Conservation (phyloP, 2,113 vertebrate genomes). For the Zosterops borbonicus region DNA sequence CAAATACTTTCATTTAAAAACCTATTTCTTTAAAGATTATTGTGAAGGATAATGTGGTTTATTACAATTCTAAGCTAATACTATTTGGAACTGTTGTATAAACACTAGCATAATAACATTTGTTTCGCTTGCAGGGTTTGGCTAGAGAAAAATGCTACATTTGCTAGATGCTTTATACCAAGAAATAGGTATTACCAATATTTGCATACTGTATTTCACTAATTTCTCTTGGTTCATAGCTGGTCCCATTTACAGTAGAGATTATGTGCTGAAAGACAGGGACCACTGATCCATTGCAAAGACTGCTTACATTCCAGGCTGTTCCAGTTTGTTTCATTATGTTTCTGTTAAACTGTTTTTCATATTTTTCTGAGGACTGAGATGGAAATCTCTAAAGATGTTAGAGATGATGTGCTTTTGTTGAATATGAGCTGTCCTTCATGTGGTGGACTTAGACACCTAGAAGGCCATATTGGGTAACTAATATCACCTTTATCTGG, state of each 20-base stretch:
- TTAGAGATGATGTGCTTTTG: background rate
- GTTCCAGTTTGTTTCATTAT: slow-evolving; percentile 5
- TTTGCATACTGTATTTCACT: slow-evolving; percentile 42
- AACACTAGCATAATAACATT: background rate
- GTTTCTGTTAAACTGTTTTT: slow-evolving; percentile 26
- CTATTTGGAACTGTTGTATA: background rate
- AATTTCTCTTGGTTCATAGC: slow-evolving; percentile 45
- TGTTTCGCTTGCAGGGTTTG: slow-evolving; percentile 24
- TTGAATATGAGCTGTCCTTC: background rate
- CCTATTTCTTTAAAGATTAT: slow-evolving; percentile 41
- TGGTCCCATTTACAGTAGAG: slow-evolving; percentile 53
- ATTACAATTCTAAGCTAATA: background rate
- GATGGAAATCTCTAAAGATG: background rate
- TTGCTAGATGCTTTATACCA: slow-evolving; percentile 28
- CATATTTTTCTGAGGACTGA: background rate
- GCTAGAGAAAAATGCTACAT: slow-evolving; percentile 17
- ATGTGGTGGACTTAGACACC: background rate
- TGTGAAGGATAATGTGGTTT: background rate
- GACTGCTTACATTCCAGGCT: slow-evolving; percentile 9
- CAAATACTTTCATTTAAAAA: background rate
- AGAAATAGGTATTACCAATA: slow-evolving; percentile 15
- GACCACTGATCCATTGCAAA: slow-evolving; percentile 27
- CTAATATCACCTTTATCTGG: background rate
- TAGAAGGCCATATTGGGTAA: background rate
- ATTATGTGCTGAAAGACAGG: slow-evolving; percentile 42